These are phyloP conservation scores for Scaptomyza hsui DNA, from an alignment of 1,140 invertebrate genomes.

Conservation along the genomic window DNA sequence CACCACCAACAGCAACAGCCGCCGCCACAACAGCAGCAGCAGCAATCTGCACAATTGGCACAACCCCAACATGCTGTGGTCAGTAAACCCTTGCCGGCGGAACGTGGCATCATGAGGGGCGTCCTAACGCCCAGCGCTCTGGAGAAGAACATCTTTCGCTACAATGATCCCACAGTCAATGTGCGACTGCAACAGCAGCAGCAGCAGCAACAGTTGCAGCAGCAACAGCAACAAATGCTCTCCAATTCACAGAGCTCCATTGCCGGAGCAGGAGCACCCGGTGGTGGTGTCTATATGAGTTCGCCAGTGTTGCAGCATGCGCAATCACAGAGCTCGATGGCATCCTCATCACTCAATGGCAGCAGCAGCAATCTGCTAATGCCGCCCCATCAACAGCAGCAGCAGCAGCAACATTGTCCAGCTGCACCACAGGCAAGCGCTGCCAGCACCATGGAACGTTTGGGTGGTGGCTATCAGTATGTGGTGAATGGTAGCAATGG, in stretches of 20 bases:
- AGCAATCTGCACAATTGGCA: conserved; percentile 49
- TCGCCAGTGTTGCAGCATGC: conserved; percentile 82
- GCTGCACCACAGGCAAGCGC: conserved; percentile 78
- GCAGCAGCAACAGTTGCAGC: conserved; percentile 39
- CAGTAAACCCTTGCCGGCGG: conserved; percentile 71
- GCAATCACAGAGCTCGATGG: conserved; percentile 85
- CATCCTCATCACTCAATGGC: conserved; percentile 84
- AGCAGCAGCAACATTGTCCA: conserved; percentile 69
- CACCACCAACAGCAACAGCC: conserved; percentile 31
- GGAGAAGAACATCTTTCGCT: conserved; percentile 87
- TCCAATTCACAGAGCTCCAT: conserved; percentile 82
- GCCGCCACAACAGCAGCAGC: conserved; percentile 50
- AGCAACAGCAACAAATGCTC: conserved; percentile 57
- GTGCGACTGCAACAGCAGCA: conserved; percentile 53
- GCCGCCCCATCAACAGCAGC: conserved; percentile 49
- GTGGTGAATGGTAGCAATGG: conserved; percentile 55
- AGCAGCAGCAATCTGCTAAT: conserved; percentile 73
- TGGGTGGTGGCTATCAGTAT: conserved; percentile 48
- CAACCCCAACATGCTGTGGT: conserved; percentile 79
- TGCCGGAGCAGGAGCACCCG: conserved; percentile 34
- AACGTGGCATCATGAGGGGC: conserved; percentile 79
- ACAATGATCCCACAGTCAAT: conserved; percentile 88
- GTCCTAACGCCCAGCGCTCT: conserved; percentile 83
- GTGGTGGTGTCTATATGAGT: conserved; percentile 43
- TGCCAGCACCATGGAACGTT: conserved; percentile 78